Conservation (phyloP, 2,797 vertebrate species). For the Lophotriccus pileatus region DNA sequence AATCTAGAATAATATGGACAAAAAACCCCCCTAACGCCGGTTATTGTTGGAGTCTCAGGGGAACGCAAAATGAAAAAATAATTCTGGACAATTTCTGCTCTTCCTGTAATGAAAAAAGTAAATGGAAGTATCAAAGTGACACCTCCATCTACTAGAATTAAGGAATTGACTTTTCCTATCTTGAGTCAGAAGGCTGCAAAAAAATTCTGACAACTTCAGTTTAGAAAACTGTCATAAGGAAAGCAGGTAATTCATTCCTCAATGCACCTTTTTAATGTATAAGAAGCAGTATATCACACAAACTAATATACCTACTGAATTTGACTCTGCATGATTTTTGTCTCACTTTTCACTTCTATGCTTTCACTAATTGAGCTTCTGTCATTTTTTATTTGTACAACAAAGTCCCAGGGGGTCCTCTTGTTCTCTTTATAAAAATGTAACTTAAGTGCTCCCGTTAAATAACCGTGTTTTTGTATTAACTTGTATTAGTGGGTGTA, state of each 20-base stretch:
- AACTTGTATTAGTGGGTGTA: not conserved
- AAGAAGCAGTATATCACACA: not conserved
- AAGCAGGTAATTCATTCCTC: constrained; percentile 13
- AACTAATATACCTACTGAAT: not conserved
- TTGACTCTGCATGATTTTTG: not conserved
- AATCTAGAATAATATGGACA: not conserved
- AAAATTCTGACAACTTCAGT: constrained; percentile 38
- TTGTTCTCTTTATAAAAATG: constrained; percentile 6
- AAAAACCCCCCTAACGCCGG: not conserved
- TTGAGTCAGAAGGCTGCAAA: not conserved
- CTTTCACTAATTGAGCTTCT: constrained; percentile 29
- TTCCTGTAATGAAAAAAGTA: constrained; percentile 42
- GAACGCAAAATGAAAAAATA: not conserved
- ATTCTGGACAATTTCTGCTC: constrained; percentile 14
- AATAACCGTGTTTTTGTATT: not conserved
- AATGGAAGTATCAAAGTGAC: constrained; percentile 26
- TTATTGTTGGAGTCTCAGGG: not conserved
- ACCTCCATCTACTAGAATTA: constrained; percentile 46
- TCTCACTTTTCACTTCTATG: not conserved
- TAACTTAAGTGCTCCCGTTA: not conserved
- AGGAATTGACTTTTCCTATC: constrained; percentile 27
- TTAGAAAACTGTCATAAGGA: constrained; percentile 14
- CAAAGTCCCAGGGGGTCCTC: constrained; percentile 2
- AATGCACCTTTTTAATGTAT: not conserved
- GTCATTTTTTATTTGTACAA: constrained; percentile 25